Evolutionary conservation across 2,888 invertebrate genomes (phyloP), one percentile per base, ranked within the genome.

Genomic region (Nycteola revayana): DNA sequence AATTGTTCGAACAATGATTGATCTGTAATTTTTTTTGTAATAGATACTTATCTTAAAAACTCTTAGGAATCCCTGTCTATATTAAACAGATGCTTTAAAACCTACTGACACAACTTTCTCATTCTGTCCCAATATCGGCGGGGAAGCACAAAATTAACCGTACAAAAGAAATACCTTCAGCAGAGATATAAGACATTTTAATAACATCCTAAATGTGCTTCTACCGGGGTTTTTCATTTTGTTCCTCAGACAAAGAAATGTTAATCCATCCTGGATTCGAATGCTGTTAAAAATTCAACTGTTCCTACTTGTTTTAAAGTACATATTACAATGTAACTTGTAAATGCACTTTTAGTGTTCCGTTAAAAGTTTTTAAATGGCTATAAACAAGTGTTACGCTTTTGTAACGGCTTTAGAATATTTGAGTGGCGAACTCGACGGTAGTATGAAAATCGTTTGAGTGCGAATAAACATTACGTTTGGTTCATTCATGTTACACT

Each of bases 361-460:
- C 22, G 32, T 34, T 45, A 45, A 61, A 66, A 64, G 50, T 58
- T 62, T 59, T 53, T 47, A 54, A 60, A 56, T 42, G 48, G 49
- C 48, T 41, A 60, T 63, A 63, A 63, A 66, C 49, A 62, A 60
- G 60, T 66, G 55, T 66, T 56, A 58, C 48, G 57, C 46, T 65
- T 66, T 60, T 48, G 53, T 49, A 52, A 50, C 44, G 46, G 59
- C 49, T 42, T 56, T 30, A 38, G 45, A 48, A 49, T 56, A 54
- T 51, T 54, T 48, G 49, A 55, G 47, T 28, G 25, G 18, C 32
- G 27, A 56, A 54, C 37, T 52, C 14, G 14, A 42, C 17, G 18
- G 10, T 10, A 5, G 28, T 25, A 21, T 9, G 26, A 42, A 48
- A 54, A 52, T 31, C 23, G 25, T 33, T 35, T 36, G 35, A 49